Evolutionary conservation across 2,113 vertebrate species (phyloP).

Genomic region (Sterrhoptilus dennistouni): DNA sequence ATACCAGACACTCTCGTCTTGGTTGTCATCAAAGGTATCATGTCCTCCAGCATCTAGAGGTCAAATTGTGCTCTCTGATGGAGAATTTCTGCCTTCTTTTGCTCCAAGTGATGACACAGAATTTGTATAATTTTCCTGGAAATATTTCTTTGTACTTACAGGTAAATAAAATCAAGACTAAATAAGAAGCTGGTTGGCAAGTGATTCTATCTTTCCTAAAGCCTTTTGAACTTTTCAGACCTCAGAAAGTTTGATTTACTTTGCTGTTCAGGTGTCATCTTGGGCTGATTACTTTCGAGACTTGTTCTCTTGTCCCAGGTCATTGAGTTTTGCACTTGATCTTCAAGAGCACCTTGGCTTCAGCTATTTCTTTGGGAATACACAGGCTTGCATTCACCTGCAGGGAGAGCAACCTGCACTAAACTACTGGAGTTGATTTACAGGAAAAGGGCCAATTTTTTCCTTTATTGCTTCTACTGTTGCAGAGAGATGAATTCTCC

Average conservation of each 20-base stretch:
- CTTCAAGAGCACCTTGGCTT: slow-evolving; percentile 34
- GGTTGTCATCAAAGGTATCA: background rate
- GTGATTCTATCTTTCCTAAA: background rate
- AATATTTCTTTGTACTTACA: background rate
- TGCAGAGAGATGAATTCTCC: slow-evolving; percentile 61
- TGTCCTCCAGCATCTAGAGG: background rate
- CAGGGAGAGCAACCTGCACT: background rate
- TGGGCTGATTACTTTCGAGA: background rate
- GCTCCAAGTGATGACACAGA: background rate
- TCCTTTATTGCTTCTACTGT: background rate
- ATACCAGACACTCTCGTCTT: background rate
- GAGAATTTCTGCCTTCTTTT: background rate
- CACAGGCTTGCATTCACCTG: background rate
- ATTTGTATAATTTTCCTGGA: background rate
- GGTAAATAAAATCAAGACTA: background rate
- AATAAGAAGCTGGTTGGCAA: background rate
- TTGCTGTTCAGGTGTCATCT: background rate
- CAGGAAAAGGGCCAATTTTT: slow-evolving; percentile 48
- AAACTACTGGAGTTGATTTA: slow-evolving; percentile 5
- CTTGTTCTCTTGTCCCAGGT: background rate
- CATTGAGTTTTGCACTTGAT: background rate
- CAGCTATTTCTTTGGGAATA: background rate
- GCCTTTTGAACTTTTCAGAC: slow-evolving; percentile 7
- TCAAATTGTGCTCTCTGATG: background rate
- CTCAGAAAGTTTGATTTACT: slow-evolving; percentile 14